These are phyloP conservation scores for Drosophila athabasca DNA, from an alignment of 1,140 invertebrate genomes.

Conservation along the genomic window DNA sequence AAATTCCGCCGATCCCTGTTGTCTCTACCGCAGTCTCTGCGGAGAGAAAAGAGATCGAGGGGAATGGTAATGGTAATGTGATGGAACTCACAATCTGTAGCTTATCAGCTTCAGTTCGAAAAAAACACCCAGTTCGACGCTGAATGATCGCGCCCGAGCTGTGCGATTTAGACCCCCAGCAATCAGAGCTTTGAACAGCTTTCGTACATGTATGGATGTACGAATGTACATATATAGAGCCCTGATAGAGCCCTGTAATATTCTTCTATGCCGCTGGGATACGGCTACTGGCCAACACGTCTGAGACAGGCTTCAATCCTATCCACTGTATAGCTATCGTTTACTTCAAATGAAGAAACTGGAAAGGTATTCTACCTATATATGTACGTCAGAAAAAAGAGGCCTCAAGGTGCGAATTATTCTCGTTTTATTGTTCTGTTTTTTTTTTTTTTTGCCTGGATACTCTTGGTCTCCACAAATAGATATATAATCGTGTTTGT, in stretches of 20 bases:
- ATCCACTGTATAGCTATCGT: no score
- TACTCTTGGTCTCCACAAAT: background rate
- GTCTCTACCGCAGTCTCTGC: background rate
- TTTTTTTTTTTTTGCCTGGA: no score
- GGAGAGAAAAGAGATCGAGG: background rate
- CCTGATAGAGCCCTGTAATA: no score
- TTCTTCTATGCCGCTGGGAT: no score
- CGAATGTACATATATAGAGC: no score
- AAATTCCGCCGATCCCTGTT: conserved; percentile 3
- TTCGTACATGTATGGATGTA: conserved; percentile 12
- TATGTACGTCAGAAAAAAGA: no score
- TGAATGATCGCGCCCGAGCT: background rate
- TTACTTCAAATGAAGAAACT: no score
- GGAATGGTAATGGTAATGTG: background rate
- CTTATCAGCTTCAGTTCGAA: conserved; percentile 24
- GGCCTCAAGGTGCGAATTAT: no score
- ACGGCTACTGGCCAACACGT: no score
- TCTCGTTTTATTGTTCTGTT: no score
- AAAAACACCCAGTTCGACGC: conserved; percentile 7
- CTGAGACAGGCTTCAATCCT: no score
- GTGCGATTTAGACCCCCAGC: conserved; percentile 40
- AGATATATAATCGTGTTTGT: background rate
- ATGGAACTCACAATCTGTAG: background rate
- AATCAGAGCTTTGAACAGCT: conserved; percentile 9
- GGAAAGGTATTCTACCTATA: no score